Evolutionary conservation across 2,888 invertebrate species (phyloP).

Genomic region (Lithophane leautieri): DNA sequence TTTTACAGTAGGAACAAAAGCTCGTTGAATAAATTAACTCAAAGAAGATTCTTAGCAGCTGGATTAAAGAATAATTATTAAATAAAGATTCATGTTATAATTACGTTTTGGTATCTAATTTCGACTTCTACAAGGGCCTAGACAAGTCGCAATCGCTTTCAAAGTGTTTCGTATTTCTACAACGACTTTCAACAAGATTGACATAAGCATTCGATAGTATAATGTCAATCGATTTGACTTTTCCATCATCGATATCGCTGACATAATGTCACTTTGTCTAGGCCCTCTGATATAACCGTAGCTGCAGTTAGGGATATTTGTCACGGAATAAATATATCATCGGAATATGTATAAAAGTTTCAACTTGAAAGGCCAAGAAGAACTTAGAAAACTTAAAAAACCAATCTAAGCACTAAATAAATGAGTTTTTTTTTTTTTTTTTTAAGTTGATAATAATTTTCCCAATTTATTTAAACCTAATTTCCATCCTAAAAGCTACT

Average conservation of each 20-base stretch:
- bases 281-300: no score
- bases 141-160: no score
- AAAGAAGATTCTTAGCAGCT: no score
- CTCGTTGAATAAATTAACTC: background rate
- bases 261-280: no score
- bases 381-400: background rate
- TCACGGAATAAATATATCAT: no score
- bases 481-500: conserved; percentile 17
- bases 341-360: background rate
- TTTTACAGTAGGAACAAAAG: no score
- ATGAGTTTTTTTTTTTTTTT: no score
- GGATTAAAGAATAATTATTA: no score
- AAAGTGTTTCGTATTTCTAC: no score
- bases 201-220: background rate
- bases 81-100: background rate
- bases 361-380: background rate
- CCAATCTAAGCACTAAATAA: background rate
- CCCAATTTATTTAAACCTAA: conserved; percentile 14
- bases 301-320: no score
- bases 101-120: background rate
- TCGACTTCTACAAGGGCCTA: background rate
- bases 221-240: background rate
- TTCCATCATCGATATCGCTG: background rate
- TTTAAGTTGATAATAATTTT: no score
- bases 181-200: background rate